Evolutionary conservation across 2,888 invertebrate genomes (phyloP), one percentile per base, ranked within the genome.

Genomic region (Pristionchus japonicus): DNA sequence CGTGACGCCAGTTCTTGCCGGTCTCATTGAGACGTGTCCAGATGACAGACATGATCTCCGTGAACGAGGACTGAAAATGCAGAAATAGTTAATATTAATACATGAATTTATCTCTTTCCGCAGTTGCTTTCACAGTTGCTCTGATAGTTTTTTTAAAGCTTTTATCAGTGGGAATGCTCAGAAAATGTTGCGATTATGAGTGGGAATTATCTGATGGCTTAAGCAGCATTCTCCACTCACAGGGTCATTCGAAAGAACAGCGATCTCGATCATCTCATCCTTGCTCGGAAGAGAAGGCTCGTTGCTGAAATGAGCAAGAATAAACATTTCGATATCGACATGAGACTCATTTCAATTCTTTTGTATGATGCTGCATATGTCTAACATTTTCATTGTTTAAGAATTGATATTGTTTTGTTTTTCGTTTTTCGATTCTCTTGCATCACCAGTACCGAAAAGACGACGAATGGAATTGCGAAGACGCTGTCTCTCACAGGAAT

Each of bases 1-100:
- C 99, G 95, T 99, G 99, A 91, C 99, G 96, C 99, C 99, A 99
- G 95, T 99, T 99, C 95, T 98, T 97, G 91, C 99, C 99, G 95
- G 99, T 98, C 96, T 99, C 99, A 95, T 99, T 99, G 86, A 99
- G 96, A 92, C 99, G 96, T 95, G 99, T 99, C 99, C 99, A 99
- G 88, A 99, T 96, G 98, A 99, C 98, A 95, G 98, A 98, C 99
- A 99, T 99, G 94, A 99, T 99, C 96, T 99, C 99, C 37, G 98
- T 98, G 96, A 99, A 99, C 86, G 99, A 99, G 84, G 80, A 61
- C 87, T 87, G 43, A 27, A 80, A 80, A n/a, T n/a, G n/a, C n/a
- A n/a, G n/a, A n/a, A n/a, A n/a, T n/a, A n/a, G n/a, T n/a, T n/a
- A n/a, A n/a, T n/a, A n/a, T n/a, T n/a, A n/a, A n/a, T n/a, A n/a